Evolutionary conservation across 2,113 vertebrate species (phyloP), one percentile per base, ranked within the genome.

Genomic region (Zapornia atra): DNA sequence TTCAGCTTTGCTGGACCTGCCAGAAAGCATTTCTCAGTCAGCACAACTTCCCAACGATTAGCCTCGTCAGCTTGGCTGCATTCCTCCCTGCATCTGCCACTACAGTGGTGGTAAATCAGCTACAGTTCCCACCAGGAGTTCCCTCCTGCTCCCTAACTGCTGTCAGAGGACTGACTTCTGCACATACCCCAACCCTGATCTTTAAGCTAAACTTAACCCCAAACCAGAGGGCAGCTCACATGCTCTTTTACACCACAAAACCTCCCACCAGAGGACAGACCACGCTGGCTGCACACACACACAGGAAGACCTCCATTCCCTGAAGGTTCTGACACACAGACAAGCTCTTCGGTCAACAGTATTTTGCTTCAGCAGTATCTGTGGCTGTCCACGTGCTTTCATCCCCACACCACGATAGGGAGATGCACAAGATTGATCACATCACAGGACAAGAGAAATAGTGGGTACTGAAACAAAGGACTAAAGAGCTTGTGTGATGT

Each of bases 11-110:
- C 80, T 78, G 11, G 22, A 33, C 44, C 79, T 75, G 90, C 68
- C 82, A 77, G 64, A 64, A 93, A 75, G 72, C 51, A 54, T 59
- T 75, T 83, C 86, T 70, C 79, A 22, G 64, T 69, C 76, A 88
- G 76, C 76, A 46, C 5, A 7, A 65, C 68, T 22, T 69, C n/a
- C 9, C 54, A 80, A n/a, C 50, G 61, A 81, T 17, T 9, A 76
- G 84, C 93, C 94, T 14, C 13, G 63, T 90, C 90, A 95, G 82
- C 91, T 54, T 80, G 82, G 78, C 91, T 72, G 22, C 63, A 1
- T 24, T 80, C 90, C 63, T 76, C 71, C 82, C 66, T 13, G 50
- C n/a, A 36, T 65, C 84, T 29, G 1, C 61, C 12, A 80, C 73
- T 68, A 53, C 34, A 10, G 50, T 0, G 2, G 19, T 9, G 46